Conservation (phyloP, 1,140 invertebrate species). For the Oedothorax gibbosus region DNA sequence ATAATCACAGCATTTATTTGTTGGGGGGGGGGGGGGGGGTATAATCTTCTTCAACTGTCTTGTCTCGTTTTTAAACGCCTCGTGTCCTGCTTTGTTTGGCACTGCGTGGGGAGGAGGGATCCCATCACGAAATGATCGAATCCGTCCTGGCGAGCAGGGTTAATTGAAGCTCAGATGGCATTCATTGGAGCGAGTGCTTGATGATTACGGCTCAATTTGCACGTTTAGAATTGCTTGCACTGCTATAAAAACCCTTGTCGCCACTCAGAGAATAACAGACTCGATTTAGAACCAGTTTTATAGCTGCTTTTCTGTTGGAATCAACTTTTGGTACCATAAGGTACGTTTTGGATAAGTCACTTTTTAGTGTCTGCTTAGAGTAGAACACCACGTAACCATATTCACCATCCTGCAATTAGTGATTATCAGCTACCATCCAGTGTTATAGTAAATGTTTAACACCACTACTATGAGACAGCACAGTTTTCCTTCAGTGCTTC, state of each 20-base stretch:
- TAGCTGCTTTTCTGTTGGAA: no score
- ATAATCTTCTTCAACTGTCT: background rate
- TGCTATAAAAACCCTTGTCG: slow-evolving; percentile 59
- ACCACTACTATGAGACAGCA: no score
- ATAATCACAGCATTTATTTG: slow-evolving; percentile 60
- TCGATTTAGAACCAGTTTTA: slow-evolving; percentile 23
- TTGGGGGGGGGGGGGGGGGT: slow-evolving; percentile 17
- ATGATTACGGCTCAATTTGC: slow-evolving; percentile 61
- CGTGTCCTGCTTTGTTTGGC: slow-evolving; percentile 47
- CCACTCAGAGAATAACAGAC: slow-evolving; percentile 16
- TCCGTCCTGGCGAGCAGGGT: slow-evolving; percentile 51
- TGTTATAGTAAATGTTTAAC: no score
- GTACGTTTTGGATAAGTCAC: no score
- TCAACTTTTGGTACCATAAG: no score
- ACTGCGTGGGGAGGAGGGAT: background rate
- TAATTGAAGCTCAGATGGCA: slow-evolving; percentile 61
- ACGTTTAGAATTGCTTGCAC: slow-evolving; percentile 51
- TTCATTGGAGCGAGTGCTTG: slow-evolving; percentile 47
- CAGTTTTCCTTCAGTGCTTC: no score
- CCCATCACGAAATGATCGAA: slow-evolving; percentile 60
- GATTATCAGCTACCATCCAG: no score
- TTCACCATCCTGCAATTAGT: no score
- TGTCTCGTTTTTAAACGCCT: slow-evolving; percentile 55
- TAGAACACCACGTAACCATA: no score
- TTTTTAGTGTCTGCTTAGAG: no score